phyloP scores from a whole-genome alignment of 2,797 vertebrate genomes.

The Ambastaia sidthimunki region DNA sequence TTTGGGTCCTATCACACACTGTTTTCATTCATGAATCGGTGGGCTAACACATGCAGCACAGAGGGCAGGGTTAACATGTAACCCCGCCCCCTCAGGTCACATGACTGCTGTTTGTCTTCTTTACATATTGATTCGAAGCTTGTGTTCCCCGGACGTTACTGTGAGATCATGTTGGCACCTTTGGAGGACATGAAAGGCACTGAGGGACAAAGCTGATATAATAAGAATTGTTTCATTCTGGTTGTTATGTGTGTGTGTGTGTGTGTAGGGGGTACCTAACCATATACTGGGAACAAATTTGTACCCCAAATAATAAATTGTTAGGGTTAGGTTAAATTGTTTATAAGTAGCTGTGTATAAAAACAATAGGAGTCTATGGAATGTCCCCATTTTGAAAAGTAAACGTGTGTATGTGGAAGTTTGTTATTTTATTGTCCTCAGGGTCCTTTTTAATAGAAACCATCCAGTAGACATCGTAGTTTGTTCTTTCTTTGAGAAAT shows the following conservation, averaged over 20 bases:
- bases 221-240: not conserved
- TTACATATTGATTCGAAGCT: constrained; percentile 36
- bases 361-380: no score
- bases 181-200: constrained; percentile 29
- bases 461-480: no score
- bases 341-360: no score
- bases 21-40: constrained; percentile 32
- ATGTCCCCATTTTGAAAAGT: no score
- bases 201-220: constrained; percentile 20
- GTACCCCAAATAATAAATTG: no score
- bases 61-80: constrained; percentile 7
- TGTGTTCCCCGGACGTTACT: constrained; percentile 20
- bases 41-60: not conserved
- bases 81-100: constrained; percentile 1
- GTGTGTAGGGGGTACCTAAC: no score
- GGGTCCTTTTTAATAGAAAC: no score
- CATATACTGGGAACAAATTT: no score
- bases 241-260: not conserved
- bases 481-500: no score
- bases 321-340: no score
- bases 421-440: no score
- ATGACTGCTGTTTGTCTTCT: constrained; percentile 14
- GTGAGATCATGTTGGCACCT: not conserved
- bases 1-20: constrained; percentile 10
- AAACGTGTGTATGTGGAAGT: no score